These are phyloP conservation scores for Astyanax mexicanus DNA, from an alignment of 2,797 vertebrate genomes.

Conservation along the genomic window DNA sequence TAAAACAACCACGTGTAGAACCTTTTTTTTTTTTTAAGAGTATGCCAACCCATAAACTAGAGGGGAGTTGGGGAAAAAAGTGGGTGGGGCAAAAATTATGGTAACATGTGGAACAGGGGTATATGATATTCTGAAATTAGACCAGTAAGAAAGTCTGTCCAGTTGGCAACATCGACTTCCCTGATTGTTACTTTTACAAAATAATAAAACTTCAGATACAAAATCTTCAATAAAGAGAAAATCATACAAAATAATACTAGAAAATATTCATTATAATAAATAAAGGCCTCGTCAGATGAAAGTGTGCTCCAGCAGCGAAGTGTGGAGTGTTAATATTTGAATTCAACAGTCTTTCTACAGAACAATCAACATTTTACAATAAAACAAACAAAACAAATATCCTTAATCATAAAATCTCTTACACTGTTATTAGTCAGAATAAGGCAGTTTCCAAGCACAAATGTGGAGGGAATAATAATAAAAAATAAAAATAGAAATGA, in stretches of 20 bases:
- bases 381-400: not conserved
- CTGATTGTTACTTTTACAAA: not conserved
- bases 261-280: conserved; percentile 15
- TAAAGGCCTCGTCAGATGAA: conserved; percentile 13
- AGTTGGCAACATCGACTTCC: not conserved
- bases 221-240: not conserved
- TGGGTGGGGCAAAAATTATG: no score
- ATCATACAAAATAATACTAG: conserved; percentile 4
- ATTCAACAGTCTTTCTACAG: not conserved
- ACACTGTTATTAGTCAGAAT: not conserved
- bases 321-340: not conserved
- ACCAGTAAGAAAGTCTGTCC: conserved; percentile 2
- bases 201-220: conserved; percentile 2
- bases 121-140: not conserved
- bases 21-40: no score
- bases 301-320: not conserved
- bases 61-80: no score
- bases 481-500: not conserved
- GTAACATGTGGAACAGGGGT: no score
- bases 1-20: no score
- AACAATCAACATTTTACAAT: not conserved
- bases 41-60: no score
- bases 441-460: conserved; percentile 1
- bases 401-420: not conserved
- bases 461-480: not conserved